Base-by-base conservation (phyloP, 2,113 vertebrate species). In the Sterna hirundo region DNA sequence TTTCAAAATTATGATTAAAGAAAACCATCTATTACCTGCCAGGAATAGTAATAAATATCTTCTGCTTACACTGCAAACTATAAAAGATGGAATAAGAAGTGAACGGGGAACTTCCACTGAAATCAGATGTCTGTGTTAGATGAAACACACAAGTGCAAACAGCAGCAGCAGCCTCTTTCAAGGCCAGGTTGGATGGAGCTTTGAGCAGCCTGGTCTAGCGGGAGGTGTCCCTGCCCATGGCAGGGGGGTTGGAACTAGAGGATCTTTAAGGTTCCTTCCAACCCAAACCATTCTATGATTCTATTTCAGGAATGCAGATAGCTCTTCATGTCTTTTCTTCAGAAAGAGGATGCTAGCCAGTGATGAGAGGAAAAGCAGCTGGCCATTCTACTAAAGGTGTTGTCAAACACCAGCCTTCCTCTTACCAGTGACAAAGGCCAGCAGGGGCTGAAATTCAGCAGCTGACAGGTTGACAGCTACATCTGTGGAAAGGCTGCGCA, bases 261-360 rank as follows among this genome's bases (percentile, higher is more conserved):
- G 52, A 54, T 27, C 52, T 54, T 52, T 27, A 52, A 27, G 26
- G 26, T 52, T 6, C 51, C 51, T 52, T 54, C 26, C 52, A 54
- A 54, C 14, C 52, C 25, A 4, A 46, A 46, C 46, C 46, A 46
- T 46, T 19, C 46, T 46, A 18, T 46, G 46, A 46, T 46, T 46
- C 18, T 46, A 0, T 40, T 86, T 71, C 34, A 38, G 4, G 6
- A 34, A 29, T 2, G 15, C 2, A 0, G 26, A 34, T 9, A 36
- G 15, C 2, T 15, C 19, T 16, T 64, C 32, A 0, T 0, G 1
- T 46, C 21, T 2, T 9, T 36, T 38, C 23, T 47, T 58, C 20
- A 18, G 13, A 13, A 18, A 10, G 6, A 25, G 34, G 11, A 15
- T 18, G 40, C 71, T 15, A 27, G 8, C 23, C 17, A 13, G 16